These are phyloP conservation scores for Cephus pygmeus DNA, from an alignment of 2,888 invertebrate genomes.

Conservation along the genomic window DNA sequence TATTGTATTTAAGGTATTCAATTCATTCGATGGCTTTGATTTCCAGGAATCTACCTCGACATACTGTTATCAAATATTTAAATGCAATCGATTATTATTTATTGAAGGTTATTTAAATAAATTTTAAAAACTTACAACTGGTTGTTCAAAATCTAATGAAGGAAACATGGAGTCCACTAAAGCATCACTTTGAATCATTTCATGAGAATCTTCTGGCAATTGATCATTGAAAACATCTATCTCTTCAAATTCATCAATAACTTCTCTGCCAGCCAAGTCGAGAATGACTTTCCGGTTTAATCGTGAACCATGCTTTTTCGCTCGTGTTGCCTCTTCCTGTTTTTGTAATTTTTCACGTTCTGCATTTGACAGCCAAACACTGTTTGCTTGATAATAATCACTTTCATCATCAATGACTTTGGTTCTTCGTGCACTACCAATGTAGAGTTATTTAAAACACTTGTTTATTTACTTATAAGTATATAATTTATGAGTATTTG, in stretches of 20 bases:
- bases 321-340: conserved; percentile 75
- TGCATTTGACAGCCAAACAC: conserved; percentile 82
- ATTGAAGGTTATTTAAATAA: not conserved
- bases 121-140: conserved; percentile 36
- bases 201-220: not conserved
- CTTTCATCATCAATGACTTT: conserved; percentile 93
- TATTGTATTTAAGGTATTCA: conserved; percentile 25
- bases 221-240: conserved; percentile 16
- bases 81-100: not conserved
- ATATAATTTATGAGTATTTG: not conserved
- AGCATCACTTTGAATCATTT: not conserved
- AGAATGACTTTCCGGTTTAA: conserved; percentile 77
- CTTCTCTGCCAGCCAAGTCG: conserved; percentile 76
- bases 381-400: conserved; percentile 89
- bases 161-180: conserved; percentile 28
- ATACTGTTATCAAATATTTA: conserved; percentile 39
- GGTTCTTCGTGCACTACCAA: conserved; percentile 75
- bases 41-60: conserved; percentile 30
- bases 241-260: conserved; percentile 43
- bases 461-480: conserved; percentile 11
- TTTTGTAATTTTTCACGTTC: conserved; percentile 77
- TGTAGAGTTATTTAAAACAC: not conserved
- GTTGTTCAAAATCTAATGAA: conserved; percentile 48
- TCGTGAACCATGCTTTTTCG: conserved; percentile 77
- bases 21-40: conserved; percentile 24